A percentile compares a stretch with the other conserved stretches of the same genome.
These are phyloP conservation scores for Platanista minor DNA, from an alignment of 2,113 vertebrate genomes.

Conservation along the genomic window DNA sequence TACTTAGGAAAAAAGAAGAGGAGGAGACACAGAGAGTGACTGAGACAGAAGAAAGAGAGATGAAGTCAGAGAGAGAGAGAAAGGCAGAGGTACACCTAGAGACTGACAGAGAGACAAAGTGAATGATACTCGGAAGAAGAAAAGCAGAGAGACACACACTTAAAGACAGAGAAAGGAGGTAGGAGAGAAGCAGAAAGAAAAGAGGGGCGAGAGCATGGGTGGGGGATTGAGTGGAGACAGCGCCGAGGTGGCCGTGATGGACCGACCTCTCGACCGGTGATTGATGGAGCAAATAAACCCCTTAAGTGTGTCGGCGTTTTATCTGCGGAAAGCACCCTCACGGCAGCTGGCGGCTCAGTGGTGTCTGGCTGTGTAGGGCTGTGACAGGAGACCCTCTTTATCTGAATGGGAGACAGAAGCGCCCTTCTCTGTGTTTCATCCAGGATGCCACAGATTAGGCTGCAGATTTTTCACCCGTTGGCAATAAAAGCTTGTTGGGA, in stretches of 20 bases:
- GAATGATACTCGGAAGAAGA: not conserved
- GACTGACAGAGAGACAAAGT: not conserved
- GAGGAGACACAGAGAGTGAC: not conserved
- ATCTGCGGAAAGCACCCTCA: constrained; percentile 35
- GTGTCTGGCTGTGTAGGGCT: not conserved
- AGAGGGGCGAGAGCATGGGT: not conserved
- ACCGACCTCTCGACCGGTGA: not conserved
- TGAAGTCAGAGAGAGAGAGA: not conserved
- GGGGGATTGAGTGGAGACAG: not conserved
- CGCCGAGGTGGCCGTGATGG: rapidly evolving
- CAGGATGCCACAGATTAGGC: constrained; percentile 4
- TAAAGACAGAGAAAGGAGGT: not conserved
- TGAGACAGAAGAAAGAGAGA: not conserved
- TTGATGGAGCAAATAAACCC: not conserved
- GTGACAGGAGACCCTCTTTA: constrained; percentile 20
- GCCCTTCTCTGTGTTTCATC: not conserved
- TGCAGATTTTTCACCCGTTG: not conserved
- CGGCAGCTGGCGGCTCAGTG: not conserved
- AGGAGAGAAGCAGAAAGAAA: not conserved
- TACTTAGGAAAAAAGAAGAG: not conserved
- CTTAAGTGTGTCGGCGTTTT: not conserved
- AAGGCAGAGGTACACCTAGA: not conserved
- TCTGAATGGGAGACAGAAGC: not conserved
- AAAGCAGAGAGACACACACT: not conserved
- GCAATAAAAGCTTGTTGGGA: not conserved